A percentile compares a stretch with the other conserved stretches of the same genome.
These are phyloP conservation scores for Cynopterus sphinx DNA, from an alignment of 2,797 vertebrate genomes.

Conservation along the genomic window DNA sequence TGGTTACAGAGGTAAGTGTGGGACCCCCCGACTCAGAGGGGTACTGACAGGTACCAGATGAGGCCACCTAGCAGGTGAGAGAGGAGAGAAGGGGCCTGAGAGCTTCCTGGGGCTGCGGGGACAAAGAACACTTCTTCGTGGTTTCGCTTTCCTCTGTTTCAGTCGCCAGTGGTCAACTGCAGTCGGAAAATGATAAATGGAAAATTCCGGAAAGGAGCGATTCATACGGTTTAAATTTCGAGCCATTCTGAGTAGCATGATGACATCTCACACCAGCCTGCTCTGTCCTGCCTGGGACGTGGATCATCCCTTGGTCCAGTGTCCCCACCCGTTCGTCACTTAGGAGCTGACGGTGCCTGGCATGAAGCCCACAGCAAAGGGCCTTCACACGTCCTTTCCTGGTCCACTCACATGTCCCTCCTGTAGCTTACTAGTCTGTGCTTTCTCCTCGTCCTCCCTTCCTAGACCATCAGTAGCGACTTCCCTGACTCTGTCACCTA, in stretches of 20 bases:
- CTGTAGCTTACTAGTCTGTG: not conserved
- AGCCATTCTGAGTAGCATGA: too few species aligned
- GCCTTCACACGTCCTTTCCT: fast-evolving
- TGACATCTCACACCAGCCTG: too few species aligned
- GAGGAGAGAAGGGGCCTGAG: not conserved
- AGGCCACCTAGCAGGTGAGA: not conserved
- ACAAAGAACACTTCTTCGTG: not conserved
- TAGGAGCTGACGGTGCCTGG: not conserved
- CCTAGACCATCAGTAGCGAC: not conserved
- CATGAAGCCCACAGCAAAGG: not conserved
- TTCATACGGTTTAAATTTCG: not conserved
- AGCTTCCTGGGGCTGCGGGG: fast-evolving
- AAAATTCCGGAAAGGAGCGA: not conserved
- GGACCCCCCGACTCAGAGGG: not conserved
- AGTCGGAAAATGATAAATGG: not conserved
- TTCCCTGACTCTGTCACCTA: not conserved
- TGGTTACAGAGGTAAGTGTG: not conserved
- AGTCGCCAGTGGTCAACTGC: not conserved
- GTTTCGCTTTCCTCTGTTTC: not conserved
- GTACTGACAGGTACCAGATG: too few species aligned
- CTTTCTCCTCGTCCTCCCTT: not conserved
- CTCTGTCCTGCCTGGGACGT: too few species aligned
- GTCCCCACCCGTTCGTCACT: not conserved
- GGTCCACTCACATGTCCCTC: fast-evolving
- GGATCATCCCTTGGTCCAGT: too few species aligned